Percentiles rank a stretch among this genome's conserved stretches.
These are phyloP conservation scores for Lycophotia porphyrea DNA, from an alignment of 2,888 invertebrate species.

Conservation along the genomic window DNA sequence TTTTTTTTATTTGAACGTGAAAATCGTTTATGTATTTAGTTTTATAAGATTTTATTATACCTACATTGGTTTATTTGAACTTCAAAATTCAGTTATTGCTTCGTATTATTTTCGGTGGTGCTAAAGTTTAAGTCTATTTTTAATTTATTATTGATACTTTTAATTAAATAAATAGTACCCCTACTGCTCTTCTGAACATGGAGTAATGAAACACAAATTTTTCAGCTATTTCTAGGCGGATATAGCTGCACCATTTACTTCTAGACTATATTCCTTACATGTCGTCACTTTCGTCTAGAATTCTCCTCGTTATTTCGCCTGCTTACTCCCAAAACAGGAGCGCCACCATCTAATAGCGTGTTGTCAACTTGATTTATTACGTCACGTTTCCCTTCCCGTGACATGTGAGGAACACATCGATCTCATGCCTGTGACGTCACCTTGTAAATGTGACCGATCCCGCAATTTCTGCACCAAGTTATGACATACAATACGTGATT, in stretches of 20 bases:
- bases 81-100: neutral
- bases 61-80: neutral
- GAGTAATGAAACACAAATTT: neutral
- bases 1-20: neutral
- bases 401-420: conserved; percentile 29
- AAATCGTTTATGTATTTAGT: conserved; percentile 9
- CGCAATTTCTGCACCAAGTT: conserved; percentile 43
- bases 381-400: conserved; percentile 58
- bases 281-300: conserved; percentile 20
- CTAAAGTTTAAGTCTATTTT: neutral
- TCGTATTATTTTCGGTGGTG: neutral
- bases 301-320: conserved; percentile 27
- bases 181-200: neutral
- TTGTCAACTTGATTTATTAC: conserved; percentile 62
- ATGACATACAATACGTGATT: conserved; percentile 56
- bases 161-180: neutral
- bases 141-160: neutral
- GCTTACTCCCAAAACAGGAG: conserved; percentile 37
- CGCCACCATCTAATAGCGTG: conserved; percentile 29
- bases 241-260: conserved; percentile 12
- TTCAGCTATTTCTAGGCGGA: neutral
- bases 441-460: conserved; percentile 50
- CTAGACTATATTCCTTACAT: neutral
- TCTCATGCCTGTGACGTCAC: conserved; percentile 61
- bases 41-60: conserved; percentile 5